These are phyloP conservation scores for Babylonia areolata DNA, from an alignment of 1,140 invertebrate species.

Conservation along the genomic window DNA sequence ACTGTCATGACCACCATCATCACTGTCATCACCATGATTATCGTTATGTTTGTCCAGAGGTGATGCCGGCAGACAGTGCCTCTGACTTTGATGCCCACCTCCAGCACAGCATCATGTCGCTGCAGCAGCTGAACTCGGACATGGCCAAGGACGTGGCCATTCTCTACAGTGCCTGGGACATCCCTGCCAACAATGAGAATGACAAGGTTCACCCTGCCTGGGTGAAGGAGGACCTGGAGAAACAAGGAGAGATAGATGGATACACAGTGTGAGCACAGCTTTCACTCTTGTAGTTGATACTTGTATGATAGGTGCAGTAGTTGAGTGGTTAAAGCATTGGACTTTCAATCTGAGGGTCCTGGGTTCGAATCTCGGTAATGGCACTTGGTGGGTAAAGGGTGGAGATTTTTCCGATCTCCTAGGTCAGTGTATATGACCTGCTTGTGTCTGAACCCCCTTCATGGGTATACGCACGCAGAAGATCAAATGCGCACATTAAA, in stretches of 20 bases:
- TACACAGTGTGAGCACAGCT: slow-evolving; percentile 47
- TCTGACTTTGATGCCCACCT: slow-evolving; percentile 71
- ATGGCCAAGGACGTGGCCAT: slow-evolving; percentile 65
- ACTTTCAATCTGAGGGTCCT: too few relatives aligned
- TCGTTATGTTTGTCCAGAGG: slow-evolving; percentile 47
- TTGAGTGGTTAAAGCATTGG: too few relatives aligned
- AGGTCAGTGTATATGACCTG: too few relatives aligned
- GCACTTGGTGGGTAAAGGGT: too few relatives aligned
- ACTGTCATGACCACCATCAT: too few relatives aligned
- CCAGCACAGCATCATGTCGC: slow-evolving; percentile 63
- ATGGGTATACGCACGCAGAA: too few relatives aligned
- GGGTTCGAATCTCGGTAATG: too few relatives aligned
- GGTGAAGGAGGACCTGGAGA: slow-evolving; percentile 61
- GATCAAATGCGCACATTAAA: too few relatives aligned
- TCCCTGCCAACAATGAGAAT: slow-evolving; percentile 41
- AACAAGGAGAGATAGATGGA: slow-evolving; percentile 55
- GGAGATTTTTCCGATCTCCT: too few relatives aligned
- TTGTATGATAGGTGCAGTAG: too few relatives aligned
- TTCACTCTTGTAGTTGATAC: too few relatives aligned
- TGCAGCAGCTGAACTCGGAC: slow-evolving; percentile 65
- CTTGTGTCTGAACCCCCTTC: too few relatives aligned
- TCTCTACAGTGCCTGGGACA: slow-evolving; percentile 60
- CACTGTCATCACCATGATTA: neutral
- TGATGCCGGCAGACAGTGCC: slow-evolving; percentile 67
- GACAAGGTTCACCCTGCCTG: slow-evolving; percentile 53